Percentiles rank a stretch among this genome's conserved stretches.
phyloP scores from a whole-genome alignment of 2,113 vertebrate genomes.

The Coptodon bakossiorum region DNA sequence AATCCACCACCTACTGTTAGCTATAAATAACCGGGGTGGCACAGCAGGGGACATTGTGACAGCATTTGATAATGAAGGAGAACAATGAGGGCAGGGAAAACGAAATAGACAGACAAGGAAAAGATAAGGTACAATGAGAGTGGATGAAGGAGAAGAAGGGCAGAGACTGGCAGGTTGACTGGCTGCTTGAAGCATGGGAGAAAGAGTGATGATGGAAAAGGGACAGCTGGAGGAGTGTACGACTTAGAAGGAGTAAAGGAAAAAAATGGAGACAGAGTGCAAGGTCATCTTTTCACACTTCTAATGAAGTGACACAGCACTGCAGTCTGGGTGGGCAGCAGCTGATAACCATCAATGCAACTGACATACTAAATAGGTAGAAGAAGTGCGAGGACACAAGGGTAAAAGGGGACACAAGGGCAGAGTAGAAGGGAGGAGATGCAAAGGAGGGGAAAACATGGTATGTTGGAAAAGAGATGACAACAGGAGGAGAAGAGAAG shows the following conservation, averaged over 20 bases:
- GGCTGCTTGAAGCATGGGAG: conserved; percentile 2
- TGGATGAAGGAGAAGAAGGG: conserved; percentile 35
- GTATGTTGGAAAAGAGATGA: not conserved
- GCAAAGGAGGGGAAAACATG: not conserved
- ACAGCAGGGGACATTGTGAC: conserved; percentile 49
- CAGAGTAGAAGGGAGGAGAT: not conserved
- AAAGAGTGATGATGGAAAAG: conserved; percentile 35
- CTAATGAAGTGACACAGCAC: conserved; percentile 66
- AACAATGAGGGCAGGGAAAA: conserved; percentile 60
- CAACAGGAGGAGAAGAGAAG: conserved; percentile 7
- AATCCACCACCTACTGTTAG: conserved; percentile 30
- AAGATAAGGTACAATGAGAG: conserved; percentile 7
- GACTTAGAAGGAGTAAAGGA: conserved; percentile 9
- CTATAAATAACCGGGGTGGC: conserved; percentile 58
- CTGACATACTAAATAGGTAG: conserved; percentile 28
- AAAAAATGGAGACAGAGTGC: conserved; percentile 28
- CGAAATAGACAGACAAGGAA: conserved; percentile 30
- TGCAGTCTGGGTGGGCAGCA: not conserved
- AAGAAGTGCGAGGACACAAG: not conserved
- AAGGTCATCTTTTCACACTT: conserved; percentile 58
- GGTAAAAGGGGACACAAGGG: not conserved
- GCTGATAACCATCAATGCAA: conserved; percentile 31
- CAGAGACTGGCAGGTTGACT: not conserved
- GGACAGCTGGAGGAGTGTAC: conserved; percentile 30
- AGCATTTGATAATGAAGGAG: conserved; percentile 62